Percentiles rank a stretch among this genome's conserved stretches.
phyloP scores from a whole-genome alignment of 2,888 invertebrate genomes.

The Danaus chrysippus region DNA sequence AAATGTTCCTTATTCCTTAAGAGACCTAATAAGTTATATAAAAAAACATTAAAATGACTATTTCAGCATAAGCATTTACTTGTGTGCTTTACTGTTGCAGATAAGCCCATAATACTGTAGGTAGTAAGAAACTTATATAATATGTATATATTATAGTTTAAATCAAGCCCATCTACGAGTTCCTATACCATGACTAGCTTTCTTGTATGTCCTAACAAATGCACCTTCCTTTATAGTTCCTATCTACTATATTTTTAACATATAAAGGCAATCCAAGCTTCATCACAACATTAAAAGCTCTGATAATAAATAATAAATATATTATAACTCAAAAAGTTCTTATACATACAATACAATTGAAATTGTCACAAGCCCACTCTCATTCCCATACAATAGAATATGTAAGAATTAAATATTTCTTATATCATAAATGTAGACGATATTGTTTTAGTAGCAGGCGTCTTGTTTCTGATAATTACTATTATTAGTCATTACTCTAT shows the following conservation, averaged over 20 bases:
- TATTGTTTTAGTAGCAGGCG: not conserved
- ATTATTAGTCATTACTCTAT: not conserved
- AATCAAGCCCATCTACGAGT: constrained; percentile 35
- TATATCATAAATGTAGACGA: not conserved
- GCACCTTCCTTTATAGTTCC: constrained; percentile 40
- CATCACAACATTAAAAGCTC: constrained; percentile 19
- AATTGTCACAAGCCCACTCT: constrained; percentile 3
- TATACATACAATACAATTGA: constrained; percentile 1
- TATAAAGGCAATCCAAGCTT: constrained; percentile 2
- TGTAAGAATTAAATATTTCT: not conserved
- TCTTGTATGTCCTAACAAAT: constrained; percentile 45
- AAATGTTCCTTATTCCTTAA: too few species aligned
- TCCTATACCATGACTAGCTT: constrained; percentile 55
- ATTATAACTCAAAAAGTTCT: constrained; percentile 1
- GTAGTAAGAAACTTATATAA: constrained; percentile 13
- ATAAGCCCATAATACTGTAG: constrained; percentile 45
- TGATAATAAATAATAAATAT: constrained; percentile 7
- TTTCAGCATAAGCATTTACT: too few species aligned
- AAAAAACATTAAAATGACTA: too few species aligned
- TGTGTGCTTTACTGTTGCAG: constrained; percentile 33
- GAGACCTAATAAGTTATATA: too few species aligned
- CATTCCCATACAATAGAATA: not conserved
- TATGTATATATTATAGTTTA: constrained; percentile 13
- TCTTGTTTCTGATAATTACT: not conserved
- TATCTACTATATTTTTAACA: constrained; percentile 25